These are phyloP conservation scores for Hylyphantes graminicola DNA, from an alignment of 1,140 invertebrate species.

Conservation along the genomic window DNA sequence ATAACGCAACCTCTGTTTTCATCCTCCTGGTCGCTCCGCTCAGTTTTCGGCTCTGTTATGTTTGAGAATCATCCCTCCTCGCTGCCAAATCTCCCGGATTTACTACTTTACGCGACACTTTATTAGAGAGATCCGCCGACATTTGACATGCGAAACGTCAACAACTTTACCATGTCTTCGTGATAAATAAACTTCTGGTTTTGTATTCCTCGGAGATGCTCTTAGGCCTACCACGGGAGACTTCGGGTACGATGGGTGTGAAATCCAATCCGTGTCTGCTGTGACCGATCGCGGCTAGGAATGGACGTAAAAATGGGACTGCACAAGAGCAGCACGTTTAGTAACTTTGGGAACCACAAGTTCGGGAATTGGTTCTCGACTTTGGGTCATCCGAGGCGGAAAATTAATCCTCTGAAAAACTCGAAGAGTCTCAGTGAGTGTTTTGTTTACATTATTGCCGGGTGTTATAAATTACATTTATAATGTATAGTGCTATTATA, in stretches of 20 bases:
- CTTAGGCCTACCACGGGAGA: neutral
- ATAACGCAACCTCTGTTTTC: too few species aligned
- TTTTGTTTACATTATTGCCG: conserved; percentile 10
- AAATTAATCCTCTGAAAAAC: conserved; percentile 68
- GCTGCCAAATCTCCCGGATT: too few species aligned
- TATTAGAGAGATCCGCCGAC: too few species aligned
- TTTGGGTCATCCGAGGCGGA: conserved; percentile 66
- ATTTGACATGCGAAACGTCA: too few species aligned
- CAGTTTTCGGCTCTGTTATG: too few species aligned
- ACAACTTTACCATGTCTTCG: too few species aligned
- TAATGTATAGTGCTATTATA: too few species aligned
- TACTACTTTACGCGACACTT: too few species aligned
- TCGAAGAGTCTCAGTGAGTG: conserved; percentile 71
- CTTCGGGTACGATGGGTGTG: neutral
- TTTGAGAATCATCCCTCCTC: too few species aligned
- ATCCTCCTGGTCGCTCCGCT: too few species aligned
- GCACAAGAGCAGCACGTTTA: conserved; percentile 71
- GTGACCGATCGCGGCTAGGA: neutral
- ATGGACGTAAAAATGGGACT: conserved; percentile 67
- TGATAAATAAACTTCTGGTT: too few species aligned
- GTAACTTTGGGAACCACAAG: conserved; percentile 69
- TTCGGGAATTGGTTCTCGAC: conserved; percentile 70
- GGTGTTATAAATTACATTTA: too few species aligned
- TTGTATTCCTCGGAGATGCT: neutral
- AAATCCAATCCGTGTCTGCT: neutral